Evolutionary conservation across 2,113 vertebrate species (phyloP).

Genomic region (Parus major): DNA sequence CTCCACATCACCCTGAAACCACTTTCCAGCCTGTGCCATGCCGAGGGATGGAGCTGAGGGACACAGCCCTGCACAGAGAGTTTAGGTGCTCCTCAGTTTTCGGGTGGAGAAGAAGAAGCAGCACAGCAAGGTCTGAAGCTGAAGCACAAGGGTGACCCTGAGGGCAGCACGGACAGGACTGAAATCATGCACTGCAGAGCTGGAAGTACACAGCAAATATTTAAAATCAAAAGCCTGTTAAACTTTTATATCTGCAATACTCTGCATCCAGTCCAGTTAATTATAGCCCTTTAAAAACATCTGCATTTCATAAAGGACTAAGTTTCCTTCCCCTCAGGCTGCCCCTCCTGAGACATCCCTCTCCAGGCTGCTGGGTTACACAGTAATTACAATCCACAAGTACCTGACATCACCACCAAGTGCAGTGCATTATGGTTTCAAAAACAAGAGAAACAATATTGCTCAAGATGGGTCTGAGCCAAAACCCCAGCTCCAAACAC

Average conservation of each 20-base stretch:
- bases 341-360: constrained; percentile 37
- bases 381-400: constrained; percentile 30
- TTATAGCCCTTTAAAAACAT: constrained; percentile 66
- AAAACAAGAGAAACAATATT: constrained; percentile 37
- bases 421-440: constrained; percentile 27
- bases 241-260: constrained; percentile 27
- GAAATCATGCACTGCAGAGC: background rate
- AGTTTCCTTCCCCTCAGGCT: constrained; percentile 32
- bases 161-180: background rate
- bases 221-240: constrained; percentile 56
- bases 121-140: fast-evolving
- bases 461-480: background rate
- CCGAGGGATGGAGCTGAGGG: background rate
- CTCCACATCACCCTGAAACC: background rate
- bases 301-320: constrained; percentile 69
- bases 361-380: constrained; percentile 56
- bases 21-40: background rate
- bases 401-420: constrained; percentile 59
- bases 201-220: constrained; percentile 15
- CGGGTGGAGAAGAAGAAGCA: background rate
- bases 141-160: background rate
- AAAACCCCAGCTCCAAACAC: constrained; percentile 36
- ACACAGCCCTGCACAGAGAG: background rate
- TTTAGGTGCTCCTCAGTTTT: background rate
- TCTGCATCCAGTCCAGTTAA: constrained; percentile 52